Evolutionary conservation across 1,140 invertebrate genomes (phyloP), one percentile per base, ranked within the genome.

Genomic region (Apocrypta bakeri): DNA sequence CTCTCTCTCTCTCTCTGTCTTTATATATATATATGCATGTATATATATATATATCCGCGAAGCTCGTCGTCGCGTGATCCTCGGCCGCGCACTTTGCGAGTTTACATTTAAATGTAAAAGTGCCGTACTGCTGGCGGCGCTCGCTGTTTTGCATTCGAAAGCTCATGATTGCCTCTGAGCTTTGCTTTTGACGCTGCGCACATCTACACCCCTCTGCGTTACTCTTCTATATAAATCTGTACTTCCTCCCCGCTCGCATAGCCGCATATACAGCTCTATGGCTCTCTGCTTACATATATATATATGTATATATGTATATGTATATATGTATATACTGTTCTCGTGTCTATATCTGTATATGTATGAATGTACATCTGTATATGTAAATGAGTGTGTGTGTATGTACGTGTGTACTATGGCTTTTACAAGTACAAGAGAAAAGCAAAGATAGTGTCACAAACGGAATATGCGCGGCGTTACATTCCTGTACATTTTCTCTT

Each of bases 21-120:
- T n/a, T n/a, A n/a, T n/a, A n/a, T n/a, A n/a, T n/a, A n/a, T n/a
- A n/a, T n/a, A n/a, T n/a, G n/a, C n/a, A n/a, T n/a, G n/a, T n/a
- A n/a, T n/a, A n/a, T n/a, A n/a, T 25, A 3, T 0, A 63, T 17
- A n/a, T 56, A 82, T 82, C 73, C 80, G 37, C 37, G n/a, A n/a
- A n/a, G 29, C 81, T 25, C 25, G 24, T 82, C 74, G 74, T 42
- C 42, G 24, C 81, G 29, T 9, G 31, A 76, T 77, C 74, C 33
- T 71, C 81, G 66, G 68, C 69, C 81, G 75, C 87, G 87, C 90
- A 88, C 89, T 90, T 91, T 88, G 86, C 91, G 90, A 91, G 90
- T 92, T 92, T 92, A 92, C 90, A 92, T 92, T 92, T 92, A 91
- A 92, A 92, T 92, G 91, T 92, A 92, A 92, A 92, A 92, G 90